A percentile compares a stretch with the other conserved stretches of the same genome.
phyloP scores from a whole-genome alignment of 2,888 invertebrate species.

The Athetis lepigone region DNA sequence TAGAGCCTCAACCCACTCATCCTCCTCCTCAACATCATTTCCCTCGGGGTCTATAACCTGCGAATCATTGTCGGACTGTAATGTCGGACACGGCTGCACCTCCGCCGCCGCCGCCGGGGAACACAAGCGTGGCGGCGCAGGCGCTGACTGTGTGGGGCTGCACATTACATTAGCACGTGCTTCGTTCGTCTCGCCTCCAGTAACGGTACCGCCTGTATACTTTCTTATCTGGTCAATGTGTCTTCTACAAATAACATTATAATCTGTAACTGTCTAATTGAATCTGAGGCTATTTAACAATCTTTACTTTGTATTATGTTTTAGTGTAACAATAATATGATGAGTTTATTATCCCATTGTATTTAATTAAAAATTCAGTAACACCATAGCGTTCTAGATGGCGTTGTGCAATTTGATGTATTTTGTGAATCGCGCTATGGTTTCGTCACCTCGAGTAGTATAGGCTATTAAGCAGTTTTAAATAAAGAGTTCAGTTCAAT shows the following conservation, averaged over 20 bases:
- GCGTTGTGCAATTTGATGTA: too few species aligned
- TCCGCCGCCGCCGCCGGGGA: not conserved
- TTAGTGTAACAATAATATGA: too few species aligned
- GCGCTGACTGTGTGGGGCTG: not conserved
- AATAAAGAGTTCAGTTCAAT: too few species aligned
- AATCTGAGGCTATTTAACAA: too few species aligned
- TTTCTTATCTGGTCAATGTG: slow-evolving; percentile 24
- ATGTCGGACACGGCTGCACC: not conserved
- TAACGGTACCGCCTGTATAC: slow-evolving; percentile 16
- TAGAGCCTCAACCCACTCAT: slow-evolving; percentile 6
- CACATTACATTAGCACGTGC: slow-evolving; percentile 4
- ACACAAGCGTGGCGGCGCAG: not conserved
- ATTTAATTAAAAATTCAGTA: too few species aligned
- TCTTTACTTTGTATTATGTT: too few species aligned
- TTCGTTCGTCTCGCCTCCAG: not conserved
- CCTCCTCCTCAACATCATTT: not conserved
- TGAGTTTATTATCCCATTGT: too few species aligned
- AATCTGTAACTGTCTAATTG: too few species aligned
- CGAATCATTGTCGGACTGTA: not conserved
- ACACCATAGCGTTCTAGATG: too few species aligned
- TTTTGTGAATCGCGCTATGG: too few species aligned
- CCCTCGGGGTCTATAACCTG: not conserved
- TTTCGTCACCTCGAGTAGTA: too few species aligned
- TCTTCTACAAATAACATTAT: slow-evolving; percentile 2
- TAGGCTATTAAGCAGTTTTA: too few species aligned